Evolutionary conservation across 2,797 vertebrate genomes (phyloP), one percentile per base, ranked within the genome.

Genomic region (Myotis myotis): DNA sequence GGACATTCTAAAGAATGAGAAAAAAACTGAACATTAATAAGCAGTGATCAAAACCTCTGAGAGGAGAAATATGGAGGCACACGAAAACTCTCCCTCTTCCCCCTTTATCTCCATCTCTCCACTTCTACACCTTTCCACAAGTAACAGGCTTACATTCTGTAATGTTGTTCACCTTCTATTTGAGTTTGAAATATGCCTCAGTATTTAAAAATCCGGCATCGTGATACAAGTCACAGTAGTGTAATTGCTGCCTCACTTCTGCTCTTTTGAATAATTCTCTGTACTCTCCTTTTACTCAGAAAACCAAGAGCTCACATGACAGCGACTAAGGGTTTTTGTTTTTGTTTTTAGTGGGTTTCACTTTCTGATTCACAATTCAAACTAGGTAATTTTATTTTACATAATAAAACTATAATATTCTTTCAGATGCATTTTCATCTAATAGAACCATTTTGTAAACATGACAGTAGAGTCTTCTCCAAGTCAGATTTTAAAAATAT

Each of bases 371-470:
- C 79, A 96, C 87, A 96, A 74, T 96, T 97, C 92, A 96, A 98
- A 95, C 84, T 76, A 70, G 80, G 72, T 90, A 5, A 1, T 89
- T 98, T 97, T 90, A 92, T 51, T 72, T 49, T 91, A 41, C 41
- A 53, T 75, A 94, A 96, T 96, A 76, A 97, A 92, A 92, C 71
- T 93, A 15, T 36, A 70, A 7, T 94, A 38, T 25, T 49, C 33
- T 93, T 97, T 95, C n/a, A 72, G n/a, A 49, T 94, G 8, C 16
- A 94, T 94, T 96, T 96, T 90, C 96, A 96, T 89, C 66, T 28
- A 95, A 94, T 89, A 91, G 86, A 95, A 92, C 0, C 47, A 89
- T 97, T 97, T 95, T 96, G 89, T 95, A 97, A 98, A 96, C 75
- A 93, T 95, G 93, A 96, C 90, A 96, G 30, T 70, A 28, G 71